Evolutionary conservation across 2,797 vertebrate species (phyloP).

Genomic region (Furcifer pardalis): DNA sequence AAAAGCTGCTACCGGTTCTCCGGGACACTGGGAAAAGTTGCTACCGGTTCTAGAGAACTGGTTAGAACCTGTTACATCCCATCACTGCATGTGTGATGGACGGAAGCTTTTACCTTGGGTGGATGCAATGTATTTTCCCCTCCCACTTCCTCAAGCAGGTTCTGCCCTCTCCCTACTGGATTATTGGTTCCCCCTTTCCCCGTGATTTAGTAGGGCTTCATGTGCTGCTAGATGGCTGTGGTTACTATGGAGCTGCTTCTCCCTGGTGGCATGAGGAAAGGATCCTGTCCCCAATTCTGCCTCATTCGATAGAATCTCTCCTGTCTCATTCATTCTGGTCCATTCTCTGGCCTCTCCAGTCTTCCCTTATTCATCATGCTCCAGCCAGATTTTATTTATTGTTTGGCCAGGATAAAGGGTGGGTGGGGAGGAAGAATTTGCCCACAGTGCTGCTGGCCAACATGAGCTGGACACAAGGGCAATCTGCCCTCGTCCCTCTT

Average conservation of each 20-base stretch:
- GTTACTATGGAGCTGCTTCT: neutral
- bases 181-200: rapidly evolving
- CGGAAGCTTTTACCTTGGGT: neutral
- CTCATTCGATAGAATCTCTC: neutral
- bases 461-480: neutral
- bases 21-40: too few species aligned
- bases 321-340: neutral
- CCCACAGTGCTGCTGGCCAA: neutral
- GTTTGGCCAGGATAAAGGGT: too few species aligned
- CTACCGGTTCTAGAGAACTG: too few species aligned
- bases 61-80: too few species aligned
- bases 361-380: too few species aligned
- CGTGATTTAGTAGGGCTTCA: rapidly evolving
- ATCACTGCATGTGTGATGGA: neutral
- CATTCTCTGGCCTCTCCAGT: neutral
- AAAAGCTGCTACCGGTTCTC: too few species aligned
- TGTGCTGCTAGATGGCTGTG: neutral
- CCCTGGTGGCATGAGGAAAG: neutral
- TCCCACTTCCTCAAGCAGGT: neutral
- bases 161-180: neutral
- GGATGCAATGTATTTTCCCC: neutral
- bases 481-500: neutral
- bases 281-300: neutral
- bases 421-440: neutral
- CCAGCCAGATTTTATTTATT: too few species aligned